Evolutionary conservation across 2,888 invertebrate genomes (phyloP).

Genomic region (Oxytorus armatus): DNA sequence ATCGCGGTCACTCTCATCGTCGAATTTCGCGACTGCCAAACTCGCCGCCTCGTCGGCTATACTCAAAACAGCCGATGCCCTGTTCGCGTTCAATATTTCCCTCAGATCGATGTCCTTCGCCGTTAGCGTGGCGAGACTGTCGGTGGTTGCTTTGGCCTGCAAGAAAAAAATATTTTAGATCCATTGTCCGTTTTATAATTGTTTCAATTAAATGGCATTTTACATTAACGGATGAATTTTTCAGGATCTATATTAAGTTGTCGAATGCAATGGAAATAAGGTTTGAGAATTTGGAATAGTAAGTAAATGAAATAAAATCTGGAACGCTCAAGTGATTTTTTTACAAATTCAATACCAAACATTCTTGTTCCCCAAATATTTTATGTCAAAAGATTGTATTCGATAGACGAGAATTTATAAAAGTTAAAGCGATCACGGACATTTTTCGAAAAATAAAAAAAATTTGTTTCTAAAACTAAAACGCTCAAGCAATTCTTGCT

Average conservation of each 20-base stretch:
- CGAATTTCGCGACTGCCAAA: conserved; percentile 78
- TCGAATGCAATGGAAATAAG: neutral
- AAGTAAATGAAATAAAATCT: no score
- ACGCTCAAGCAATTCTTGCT: no score
- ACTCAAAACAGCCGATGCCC: conserved; percentile 76
- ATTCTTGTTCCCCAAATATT: no score
- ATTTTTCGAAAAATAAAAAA: no score
- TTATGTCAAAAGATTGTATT: no score
- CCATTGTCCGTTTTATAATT: neutral
- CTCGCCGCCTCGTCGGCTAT: conserved; percentile 79
- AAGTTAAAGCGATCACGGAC: no score
- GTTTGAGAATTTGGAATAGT: neutral
- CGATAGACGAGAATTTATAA: no score
- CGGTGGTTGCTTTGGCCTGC: conserved; percentile 41
- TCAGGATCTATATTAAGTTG: neutral
- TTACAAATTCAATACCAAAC: no score
- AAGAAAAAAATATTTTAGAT: neutral
- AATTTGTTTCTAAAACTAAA: no score
- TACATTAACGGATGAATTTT: neutral
- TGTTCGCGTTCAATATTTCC: conserved; percentile 79
- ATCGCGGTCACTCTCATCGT: conserved; percentile 83
- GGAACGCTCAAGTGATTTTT: no score
- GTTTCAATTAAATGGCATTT: neutral
- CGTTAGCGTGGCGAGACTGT: conserved; percentile 62
- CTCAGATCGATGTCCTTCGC: conserved; percentile 84